Percentiles rank a stretch among this genome's conserved stretches.
phyloP scores from a whole-genome alignment of 2,888 invertebrate species.

The Andricus quercusramuli region DNA sequence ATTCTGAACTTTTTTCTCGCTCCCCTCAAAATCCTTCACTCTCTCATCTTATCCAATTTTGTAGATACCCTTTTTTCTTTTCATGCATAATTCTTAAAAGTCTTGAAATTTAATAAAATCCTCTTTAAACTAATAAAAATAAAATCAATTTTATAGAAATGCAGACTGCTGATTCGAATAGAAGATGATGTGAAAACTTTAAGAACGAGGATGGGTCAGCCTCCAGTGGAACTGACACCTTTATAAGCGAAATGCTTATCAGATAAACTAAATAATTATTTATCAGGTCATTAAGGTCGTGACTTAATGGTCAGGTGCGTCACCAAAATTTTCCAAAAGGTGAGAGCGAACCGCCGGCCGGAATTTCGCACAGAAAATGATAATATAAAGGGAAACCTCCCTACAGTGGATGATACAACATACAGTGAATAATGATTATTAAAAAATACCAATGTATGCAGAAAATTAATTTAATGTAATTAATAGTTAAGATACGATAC shows the following conservation, averaged over 20 bases:
- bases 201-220: conserved; percentile 86
- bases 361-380: conserved; percentile 35
- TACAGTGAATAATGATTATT: no score
- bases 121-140: neutral
- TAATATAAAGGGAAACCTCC: conserved; percentile 6
- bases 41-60: no score
- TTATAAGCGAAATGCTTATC: conserved; percentile 59
- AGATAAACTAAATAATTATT: conserved; percentile 41
- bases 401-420: no score
- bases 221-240: conserved; percentile 73
- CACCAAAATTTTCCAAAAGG: conserved; percentile 16
- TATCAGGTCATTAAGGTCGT: conserved; percentile 35
- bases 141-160: conserved; percentile 85
- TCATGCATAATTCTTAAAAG: no score
- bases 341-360: conserved; percentile 37
- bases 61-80: no score
- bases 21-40: no score
- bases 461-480: no score
- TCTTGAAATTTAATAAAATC: neutral
- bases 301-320: conserved; percentile 42
- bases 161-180: conserved; percentile 90
- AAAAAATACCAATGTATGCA: no score
- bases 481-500: no score
- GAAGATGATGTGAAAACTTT: conserved; percentile 89
- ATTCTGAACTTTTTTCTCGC: no score